Conservation (phyloP, 35 echinoderm and acorn worm species). For the Heliocidaris erythrogramma region DNA sequence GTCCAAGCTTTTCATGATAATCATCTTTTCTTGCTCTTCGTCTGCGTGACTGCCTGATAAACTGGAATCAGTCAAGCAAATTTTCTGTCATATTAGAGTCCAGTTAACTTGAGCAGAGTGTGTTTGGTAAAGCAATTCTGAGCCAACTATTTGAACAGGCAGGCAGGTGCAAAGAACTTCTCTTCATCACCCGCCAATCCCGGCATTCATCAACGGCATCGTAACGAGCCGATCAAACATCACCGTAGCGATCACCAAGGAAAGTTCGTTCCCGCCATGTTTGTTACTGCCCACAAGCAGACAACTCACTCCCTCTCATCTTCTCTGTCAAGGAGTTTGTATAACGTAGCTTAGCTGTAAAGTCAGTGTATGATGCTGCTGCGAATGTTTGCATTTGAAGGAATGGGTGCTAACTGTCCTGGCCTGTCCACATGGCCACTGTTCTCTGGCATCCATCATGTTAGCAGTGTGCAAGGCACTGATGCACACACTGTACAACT, state of each 20-base stretch:
- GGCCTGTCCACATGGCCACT: background rate
- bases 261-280: background rate
- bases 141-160: background rate
- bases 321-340: background rate
- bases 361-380: background rate
- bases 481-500: background rate
- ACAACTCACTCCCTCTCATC: background rate
- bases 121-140: conserved; percentile 11
- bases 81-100: background rate
- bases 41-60: background rate
- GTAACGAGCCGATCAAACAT: background rate
- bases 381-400: background rate
- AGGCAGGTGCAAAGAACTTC: background rate
- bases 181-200: background rate
- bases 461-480: background rate
- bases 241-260: background rate
- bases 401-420: background rate
- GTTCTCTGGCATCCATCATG: background rate
- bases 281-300: background rate
- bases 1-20: background rate
- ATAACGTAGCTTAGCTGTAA: background rate
- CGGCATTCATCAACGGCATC: background rate
- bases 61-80: too few relatives aligned
- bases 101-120: background rate
- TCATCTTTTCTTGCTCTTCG: background rate